Evolutionary conservation across 2,888 invertebrate species (phyloP), one percentile per base, ranked within the genome.

Genomic region (Trachelus troglodyta): DNA sequence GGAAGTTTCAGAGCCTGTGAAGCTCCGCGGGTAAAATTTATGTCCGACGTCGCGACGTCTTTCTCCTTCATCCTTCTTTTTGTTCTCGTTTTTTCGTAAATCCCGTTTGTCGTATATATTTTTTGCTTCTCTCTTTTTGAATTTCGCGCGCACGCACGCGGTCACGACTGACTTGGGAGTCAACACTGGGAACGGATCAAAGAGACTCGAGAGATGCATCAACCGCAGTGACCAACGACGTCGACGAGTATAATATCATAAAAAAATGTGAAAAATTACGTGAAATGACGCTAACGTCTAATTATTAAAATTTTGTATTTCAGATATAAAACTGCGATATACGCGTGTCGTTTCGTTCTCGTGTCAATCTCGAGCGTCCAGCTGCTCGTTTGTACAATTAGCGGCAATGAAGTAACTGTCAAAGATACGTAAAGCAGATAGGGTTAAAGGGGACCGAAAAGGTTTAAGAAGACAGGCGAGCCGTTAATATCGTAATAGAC

Each of bases 21-120:
- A 75, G 40, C 35, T 23, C n/a, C 56, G 12, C 75, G 40, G 79
- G 78, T 75, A 77, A 79, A 80, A 81, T 83, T 83, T 83, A 83
- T 81, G 76, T 77, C 77, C 30, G 77, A 74, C 37, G 73, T 56
- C 34, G n/a, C 69, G 77, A 80, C 74, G 37, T 11, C 75, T 68
- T 69, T 40, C 75, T 68, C 1, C 35, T 73, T 71, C 75, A 1
- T 34, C 15, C 11, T 11, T 34, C 31, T 31, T 23, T 31, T n/a
- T 34, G 12, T 68, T 56, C 33, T 40, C 56, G 34, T n/a, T 40
- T 15, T 34, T 11, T 23, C 76, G 34, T 56, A 56, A 15, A 74
- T 34, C 9, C 56, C 56, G 56, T 56, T 56, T 56, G 56, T 56
- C 56, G 56, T 9, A 0, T 23, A 23, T 37, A 12, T 4, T 23